Base-by-base conservation (phyloP, 2,888 invertebrate genomes). In the Cryptocephalus moraei region DNA sequence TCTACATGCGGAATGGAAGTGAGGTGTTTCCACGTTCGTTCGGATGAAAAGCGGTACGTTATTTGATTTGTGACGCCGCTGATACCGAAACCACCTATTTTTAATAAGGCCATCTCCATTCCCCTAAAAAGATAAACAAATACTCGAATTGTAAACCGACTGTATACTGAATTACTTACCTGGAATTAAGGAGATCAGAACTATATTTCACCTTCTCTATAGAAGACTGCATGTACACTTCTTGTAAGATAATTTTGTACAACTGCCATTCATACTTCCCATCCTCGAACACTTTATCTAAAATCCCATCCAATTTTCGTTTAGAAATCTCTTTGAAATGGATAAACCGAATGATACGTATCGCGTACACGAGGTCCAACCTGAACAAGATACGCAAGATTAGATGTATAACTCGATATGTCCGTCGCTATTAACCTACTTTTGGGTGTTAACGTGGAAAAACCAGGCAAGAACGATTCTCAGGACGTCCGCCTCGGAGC, bases 1-100 rank as follows among this genome's bases (percentile, higher is more conserved):
- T 84, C 82, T 8, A 84, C 79, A 59, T 84, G 83, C 1, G 85
- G 85, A 56, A 85, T 84, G 38, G 76, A 75, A 3, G 84, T 82
- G 32, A 84, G 64, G 54, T 77, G 75, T 54, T 78, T 74, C 81
- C 84, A 82, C 60, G 77, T 76, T 8, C 77, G 73, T 46, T 73
- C 70, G 41, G 74, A 73, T 0, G 77, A 74, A 48, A 82, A 72
- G 55, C 77, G 79, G 63, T 80, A 84, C 38, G 80, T 80, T 22
- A 85, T 78, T 63, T 81, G 79, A 63, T 84, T 84, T 14, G 82
- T 68, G 48, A 84, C 75, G 6, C 84, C 82, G 53, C 75, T 74
- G 40, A 77, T 73, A 39, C 79, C 78, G 62, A 85, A 84, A 1
- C 85, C 85, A 1, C 85, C 84, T 36, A 83, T 76, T 66, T 81